Base-by-base conservation (phyloP, 2,888 invertebrate genomes). In the Spicauda simplicius region DNA sequence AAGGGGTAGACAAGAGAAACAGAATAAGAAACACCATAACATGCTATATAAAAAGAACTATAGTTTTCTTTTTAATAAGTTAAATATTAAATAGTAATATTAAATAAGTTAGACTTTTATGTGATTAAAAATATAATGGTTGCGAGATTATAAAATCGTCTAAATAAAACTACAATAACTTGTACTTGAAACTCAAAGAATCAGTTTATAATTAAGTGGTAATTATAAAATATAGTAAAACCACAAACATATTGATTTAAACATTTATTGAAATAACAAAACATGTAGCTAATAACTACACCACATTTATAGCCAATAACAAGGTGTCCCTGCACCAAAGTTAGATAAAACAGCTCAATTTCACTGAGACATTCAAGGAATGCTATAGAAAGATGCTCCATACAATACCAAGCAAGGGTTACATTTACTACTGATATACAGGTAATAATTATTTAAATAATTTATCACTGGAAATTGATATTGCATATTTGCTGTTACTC, bases 321-420 rank as follows among this genome's bases (percentile, higher is more conserved):
- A 71, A 75, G 72, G 74, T 77, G 74, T 74, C 78, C 86, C 82
- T 75, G 80, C 84, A 87, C 86, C 86, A 74, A 75, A 76, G 75
- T 70, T 37, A 74, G 76, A 76, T 76, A 76, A 64, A 73, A 56
- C 75, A 77, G 78, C 76, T 74, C 69, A 77, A 82, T 75, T 73
- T 73, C 58, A 68, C 56, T 50, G 57, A 67, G 64, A 62, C 64
- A 55, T 64, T 55, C 70, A 73, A 80, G 80, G 77, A 82, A 84
- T 82, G 81, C 77, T 77, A 77, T 70, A 70, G 67, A 37, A 30
- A 67, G 52, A 48, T 66, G 56, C 50, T 33, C 30, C 14, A 57
- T 52, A 58, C 57, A 64, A 48, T 30, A 58, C 52, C 16, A 56
- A 58, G 37, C 11, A 58, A 30, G 52, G 52, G 56, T 7, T 50